Evolutionary conservation across 1,140 invertebrate genomes (phyloP), one percentile per base, ranked within the genome.

Genomic region (Gonatopus flavifemur): DNA sequence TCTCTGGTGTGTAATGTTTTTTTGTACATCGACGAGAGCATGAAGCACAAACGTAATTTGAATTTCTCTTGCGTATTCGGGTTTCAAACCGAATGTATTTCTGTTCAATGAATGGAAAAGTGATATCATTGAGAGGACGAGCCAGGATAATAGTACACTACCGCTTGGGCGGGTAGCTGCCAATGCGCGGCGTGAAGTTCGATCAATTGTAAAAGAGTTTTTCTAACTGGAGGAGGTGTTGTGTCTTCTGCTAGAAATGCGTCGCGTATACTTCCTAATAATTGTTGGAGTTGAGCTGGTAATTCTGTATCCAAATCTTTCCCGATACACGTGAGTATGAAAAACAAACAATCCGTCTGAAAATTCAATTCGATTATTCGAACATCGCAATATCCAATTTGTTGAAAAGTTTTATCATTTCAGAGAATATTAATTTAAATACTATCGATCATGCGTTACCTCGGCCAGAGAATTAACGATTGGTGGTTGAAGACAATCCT

Each of bases 121-220:
- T n/a, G n/a, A n/a, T n/a, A 47, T 67, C 54, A 75, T 64, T 74
- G 74, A 7, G 71, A 64, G 33, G 55, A 53, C 1, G 73, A 69
- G 25, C 70, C 73, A 12, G 90, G 89, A 72, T 93, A 93, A 74
- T 94, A 94, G 75, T 95, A 95, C 38, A 92, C 83, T 24, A 94
- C 88, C 2, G 92, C 90, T 5, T 89, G 87, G 19, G 90, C 90
- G 15, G 90, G 88, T 35, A 94, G 80, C 69, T 93, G 88, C 93
- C 93, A 94, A 64, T 88, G 85, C 0, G 89, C 89, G 1, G 91
- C 91, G 67, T 91, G 88, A 36, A 94, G 78, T 67, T 94, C 93
- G 47, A 95, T 93, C 19, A 94, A 79, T 72, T 94, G 91, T 46
- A 94, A 79, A 12, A 94, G 80, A 1, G 90, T 93, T 65, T 90